Conservation (phyloP, 2,113 vertebrate genomes). For the Chelonoidis abingdonii region DNA sequence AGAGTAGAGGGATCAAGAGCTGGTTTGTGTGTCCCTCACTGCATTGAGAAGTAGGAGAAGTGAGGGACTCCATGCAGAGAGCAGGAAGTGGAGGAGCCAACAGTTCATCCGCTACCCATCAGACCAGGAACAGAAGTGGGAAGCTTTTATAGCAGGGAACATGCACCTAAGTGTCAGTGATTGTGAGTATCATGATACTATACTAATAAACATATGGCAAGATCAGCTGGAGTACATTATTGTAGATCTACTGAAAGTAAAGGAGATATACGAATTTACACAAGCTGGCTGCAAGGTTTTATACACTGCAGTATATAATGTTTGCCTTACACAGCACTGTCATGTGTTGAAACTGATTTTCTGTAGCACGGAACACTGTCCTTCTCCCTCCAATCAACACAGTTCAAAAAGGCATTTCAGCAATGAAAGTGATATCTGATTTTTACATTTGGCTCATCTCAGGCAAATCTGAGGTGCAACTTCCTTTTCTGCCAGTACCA, state of each 20-base stretch:
- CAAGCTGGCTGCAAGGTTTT: not conserved
- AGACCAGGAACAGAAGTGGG: not conserved
- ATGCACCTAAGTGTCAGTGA: not conserved
- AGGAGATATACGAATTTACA: not conserved
- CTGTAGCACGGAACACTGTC: not conserved
- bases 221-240: not conserved
- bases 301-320: fast-evolving
- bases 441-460: not conserved
- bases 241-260: not conserved
- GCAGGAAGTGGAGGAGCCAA: not conserved
- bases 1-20: not conserved
- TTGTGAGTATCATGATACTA: not conserved
- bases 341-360: not conserved
- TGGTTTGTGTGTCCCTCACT: not conserved
- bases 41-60: not conserved
- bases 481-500: not conserved
- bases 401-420: not conserved
- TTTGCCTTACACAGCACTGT: not conserved
- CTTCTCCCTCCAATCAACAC: not conserved
- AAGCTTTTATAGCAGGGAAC: not conserved
- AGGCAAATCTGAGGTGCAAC: not conserved
- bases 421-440: not conserved
- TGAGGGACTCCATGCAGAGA: not conserved
- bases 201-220: not conserved
- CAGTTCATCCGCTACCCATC: not conserved